Percentiles rank a stretch among this genome's conserved stretches.
These are phyloP conservation scores for Charanyca ferruginea DNA, from an alignment of 2,888 invertebrate genomes.

Conservation along the genomic window DNA sequence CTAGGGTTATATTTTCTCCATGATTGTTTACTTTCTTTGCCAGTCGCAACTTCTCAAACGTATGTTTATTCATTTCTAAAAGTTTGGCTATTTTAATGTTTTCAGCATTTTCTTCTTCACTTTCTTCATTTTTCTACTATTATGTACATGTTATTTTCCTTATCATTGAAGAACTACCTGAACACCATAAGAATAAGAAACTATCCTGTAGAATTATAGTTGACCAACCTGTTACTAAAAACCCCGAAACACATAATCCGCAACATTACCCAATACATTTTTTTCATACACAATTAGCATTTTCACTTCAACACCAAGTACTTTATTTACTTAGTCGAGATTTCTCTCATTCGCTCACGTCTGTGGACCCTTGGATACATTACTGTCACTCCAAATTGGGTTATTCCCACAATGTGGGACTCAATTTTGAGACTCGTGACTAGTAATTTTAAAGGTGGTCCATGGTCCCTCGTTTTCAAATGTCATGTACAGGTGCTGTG, in stretches of 20 bases:
- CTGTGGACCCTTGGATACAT: slow-evolving; percentile 50
- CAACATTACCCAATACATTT: not conserved
- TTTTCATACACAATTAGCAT: slow-evolving; percentile 34
- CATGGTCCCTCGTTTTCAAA: slow-evolving; percentile 70
- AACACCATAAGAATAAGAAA: not conserved
- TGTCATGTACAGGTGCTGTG: slow-evolving; percentile 80
- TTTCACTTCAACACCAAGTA: slow-evolving; percentile 34
- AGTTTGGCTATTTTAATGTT: not conserved
- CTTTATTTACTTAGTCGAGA: slow-evolving; percentile 46
- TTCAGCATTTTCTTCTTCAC: too few relatives aligned
- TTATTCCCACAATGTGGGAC: slow-evolving; percentile 75
- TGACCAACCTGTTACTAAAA: not conserved
- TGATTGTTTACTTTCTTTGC: slow-evolving; percentile 14
- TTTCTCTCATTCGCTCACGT: slow-evolving; percentile 39
- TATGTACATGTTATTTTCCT: too few relatives aligned
- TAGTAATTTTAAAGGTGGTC: slow-evolving; percentile 79
- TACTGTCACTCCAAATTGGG: slow-evolving; percentile 73
- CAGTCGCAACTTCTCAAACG: slow-evolving; percentile 1
- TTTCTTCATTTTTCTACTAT: too few relatives aligned
- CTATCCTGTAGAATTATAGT: not conserved
- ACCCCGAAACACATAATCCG: not conserved
- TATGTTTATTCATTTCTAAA: not conserved
- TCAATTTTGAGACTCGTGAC: slow-evolving; percentile 74
- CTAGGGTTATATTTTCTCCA: slow-evolving; percentile 25
- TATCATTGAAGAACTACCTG: not conserved